Evolutionary conservation across 2,113 vertebrate genomes (phyloP).

Genomic region (Labeo catla): DNA sequence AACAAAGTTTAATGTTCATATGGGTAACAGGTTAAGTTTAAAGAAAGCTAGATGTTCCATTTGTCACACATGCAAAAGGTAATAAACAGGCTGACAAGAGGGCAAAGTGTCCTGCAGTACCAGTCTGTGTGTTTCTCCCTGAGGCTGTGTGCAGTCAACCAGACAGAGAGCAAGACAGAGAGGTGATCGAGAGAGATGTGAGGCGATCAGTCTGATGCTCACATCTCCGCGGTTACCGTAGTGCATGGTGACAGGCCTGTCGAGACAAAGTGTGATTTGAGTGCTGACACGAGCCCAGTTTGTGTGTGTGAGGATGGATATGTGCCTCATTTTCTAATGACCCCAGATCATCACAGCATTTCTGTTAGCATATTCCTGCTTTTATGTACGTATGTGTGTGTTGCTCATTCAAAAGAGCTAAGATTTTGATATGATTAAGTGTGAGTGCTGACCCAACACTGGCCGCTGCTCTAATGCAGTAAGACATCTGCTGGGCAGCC

Average conservation of each 20-base stretch:
- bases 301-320: not conserved
- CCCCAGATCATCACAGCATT: not conserved
- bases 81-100: constrained; percentile 24
- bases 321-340: not conserved
- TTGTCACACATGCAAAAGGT: not conserved
- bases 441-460: constrained; percentile 25
- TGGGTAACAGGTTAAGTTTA: not conserved
- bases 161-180: not conserved
- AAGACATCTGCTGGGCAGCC: constrained; percentile 61
- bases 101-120: constrained; percentile 32
- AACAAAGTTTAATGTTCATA: not conserved
- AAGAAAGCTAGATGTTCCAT: not conserved
- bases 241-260: constrained; percentile 12
- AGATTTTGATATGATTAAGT: constrained; percentile 32
- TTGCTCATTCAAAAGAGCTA: not conserved
- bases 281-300: constrained; percentile 24
- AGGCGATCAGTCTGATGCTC: constrained; percentile 16
- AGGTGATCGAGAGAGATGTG: not conserved
- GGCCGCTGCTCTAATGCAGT: constrained; percentile 44
- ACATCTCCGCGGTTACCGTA: constrained; percentile 10
- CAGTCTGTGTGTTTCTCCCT: constrained; percentile 30
- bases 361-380: not conserved
- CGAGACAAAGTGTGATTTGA: constrained; percentile 23
- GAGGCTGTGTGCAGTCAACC: constrained; percentile 5
- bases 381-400: constrained; percentile 38